Percentiles rank a stretch among this genome's conserved stretches.
Evolutionary conservation across 2,113 vertebrate genomes (phyloP).

Genomic region (Alouatta palliata): DNA sequence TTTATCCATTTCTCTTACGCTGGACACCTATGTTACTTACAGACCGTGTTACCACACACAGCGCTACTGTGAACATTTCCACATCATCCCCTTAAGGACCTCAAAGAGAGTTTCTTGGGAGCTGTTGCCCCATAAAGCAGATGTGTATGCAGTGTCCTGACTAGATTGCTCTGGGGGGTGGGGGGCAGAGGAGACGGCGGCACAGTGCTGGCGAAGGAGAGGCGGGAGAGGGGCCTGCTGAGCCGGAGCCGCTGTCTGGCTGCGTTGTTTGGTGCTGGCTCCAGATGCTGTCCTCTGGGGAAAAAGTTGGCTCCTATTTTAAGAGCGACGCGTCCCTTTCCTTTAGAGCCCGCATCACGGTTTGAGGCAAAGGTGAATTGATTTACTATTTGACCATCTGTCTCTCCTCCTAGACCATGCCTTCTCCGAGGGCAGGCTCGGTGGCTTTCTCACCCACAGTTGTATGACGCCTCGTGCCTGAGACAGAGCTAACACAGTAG

Average conservation of each 20-base stretch:
- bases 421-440: rapidly evolving
- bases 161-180: background rate
- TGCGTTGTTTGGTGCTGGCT: background rate
- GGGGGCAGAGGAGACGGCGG: background rate
- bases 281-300: background rate
- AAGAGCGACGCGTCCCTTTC: background rate
- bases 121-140: no score
- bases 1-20: background rate
- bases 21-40: background rate
- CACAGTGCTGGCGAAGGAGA: rapidly evolving
- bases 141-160: background rate
- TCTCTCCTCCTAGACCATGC: background rate
- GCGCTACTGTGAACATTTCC: background rate
- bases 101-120: background rate
- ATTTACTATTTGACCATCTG: background rate
- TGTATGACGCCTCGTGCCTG: rapidly evolving
- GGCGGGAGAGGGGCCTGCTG: background rate
- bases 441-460: background rate
- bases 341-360: background rate
- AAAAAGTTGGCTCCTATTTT: background rate
- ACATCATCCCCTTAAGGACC: background rate
- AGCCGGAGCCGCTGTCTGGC: background rate
- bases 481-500: background rate
- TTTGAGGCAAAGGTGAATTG: background rate
- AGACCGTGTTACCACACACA: rapidly evolving